Conservation (phyloP, 2,888 invertebrate species). For the Eristalis arbustorum region DNA sequence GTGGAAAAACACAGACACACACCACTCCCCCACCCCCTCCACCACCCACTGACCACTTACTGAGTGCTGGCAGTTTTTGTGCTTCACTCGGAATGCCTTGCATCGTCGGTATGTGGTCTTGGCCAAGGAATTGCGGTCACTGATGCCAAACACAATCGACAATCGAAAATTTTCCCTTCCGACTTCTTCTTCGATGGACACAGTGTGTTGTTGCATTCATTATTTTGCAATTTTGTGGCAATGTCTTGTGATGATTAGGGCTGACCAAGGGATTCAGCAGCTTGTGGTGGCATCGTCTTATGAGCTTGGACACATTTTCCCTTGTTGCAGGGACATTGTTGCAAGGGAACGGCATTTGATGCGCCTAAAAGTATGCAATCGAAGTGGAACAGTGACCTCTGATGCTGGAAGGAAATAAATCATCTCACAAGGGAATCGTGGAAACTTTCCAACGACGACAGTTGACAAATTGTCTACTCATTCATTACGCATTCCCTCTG, state of each 20-base stretch:
- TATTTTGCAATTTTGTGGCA: not conserved
- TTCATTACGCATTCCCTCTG: not conserved
- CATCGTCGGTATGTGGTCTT: not conserved
- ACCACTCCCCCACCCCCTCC: not conserved
- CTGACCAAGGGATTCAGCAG: not conserved
- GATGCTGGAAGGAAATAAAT: not conserved
- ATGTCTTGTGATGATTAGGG: not conserved
- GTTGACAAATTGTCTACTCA: not conserved
- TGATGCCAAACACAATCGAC: conserved; percentile 20
- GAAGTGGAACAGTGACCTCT: no score
- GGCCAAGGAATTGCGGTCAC: not conserved
- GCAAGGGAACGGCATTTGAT: no score
- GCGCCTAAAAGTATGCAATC: no score
- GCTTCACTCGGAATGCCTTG: not conserved
- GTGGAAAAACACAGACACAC: not conserved
- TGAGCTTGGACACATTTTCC: no score
- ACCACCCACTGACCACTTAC: not conserved
- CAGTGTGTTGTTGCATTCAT: not conserved
- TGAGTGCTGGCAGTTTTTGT: not conserved
- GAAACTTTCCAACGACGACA: not conserved
- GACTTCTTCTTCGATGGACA: not conserved
- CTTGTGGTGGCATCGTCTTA: not conserved
- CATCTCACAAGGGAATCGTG: not conserved
- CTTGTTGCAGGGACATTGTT: no score
- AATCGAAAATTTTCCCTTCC: not conserved